Base-by-base conservation (phyloP, 1,140 invertebrate species). In the Philopotamus ludificatus region DNA sequence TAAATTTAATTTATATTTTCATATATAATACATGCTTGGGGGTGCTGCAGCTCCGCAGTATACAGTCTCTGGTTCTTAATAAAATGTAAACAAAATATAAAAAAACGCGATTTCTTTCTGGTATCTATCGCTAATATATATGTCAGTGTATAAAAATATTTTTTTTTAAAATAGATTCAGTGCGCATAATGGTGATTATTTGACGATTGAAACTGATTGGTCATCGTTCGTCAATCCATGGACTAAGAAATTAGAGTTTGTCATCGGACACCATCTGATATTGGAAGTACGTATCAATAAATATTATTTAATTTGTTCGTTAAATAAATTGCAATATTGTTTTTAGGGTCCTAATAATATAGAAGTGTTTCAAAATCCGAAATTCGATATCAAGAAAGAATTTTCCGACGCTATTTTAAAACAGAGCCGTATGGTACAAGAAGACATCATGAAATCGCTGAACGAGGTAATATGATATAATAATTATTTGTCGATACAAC, bases 201-300 rank as follows among this genome's bases (percentile, higher is more conserved):
- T 92, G 28, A 83, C 87, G 47, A 76, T 96, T 26, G 91, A 95
- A 77, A 95, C 94, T 0, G 92, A 96, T 76, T 97, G 93, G 93
- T 92, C 92, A 0, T 91, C 90, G 63, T 96, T 96, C 76, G 85
- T 95, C 25, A 97, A 97, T 84, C 94, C 95, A 0, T 97, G 94
- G 94, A 90, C 91, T 0, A 85, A 85, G 73, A 90, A 91, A 77
- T 79, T 97, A 54, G 95, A 97, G 73, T 95, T 96, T 80, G 87
- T 97, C 50, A 89, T 92, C 72, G 93, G 91, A 62, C 87, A 94
- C 72, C 93, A 97, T 81, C 82, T 86, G 57, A 86, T 97, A 1
- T 73, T 94, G 58, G 89, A 90, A 84, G 89, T 87, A 76, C 69
- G 47, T 73, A 71, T 64, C 49, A 71, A 18, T 73, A 72, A 59